phyloP scores from a whole-genome alignment of 2,113 vertebrate genomes.

The Daphoenositta chrysoptera region DNA sequence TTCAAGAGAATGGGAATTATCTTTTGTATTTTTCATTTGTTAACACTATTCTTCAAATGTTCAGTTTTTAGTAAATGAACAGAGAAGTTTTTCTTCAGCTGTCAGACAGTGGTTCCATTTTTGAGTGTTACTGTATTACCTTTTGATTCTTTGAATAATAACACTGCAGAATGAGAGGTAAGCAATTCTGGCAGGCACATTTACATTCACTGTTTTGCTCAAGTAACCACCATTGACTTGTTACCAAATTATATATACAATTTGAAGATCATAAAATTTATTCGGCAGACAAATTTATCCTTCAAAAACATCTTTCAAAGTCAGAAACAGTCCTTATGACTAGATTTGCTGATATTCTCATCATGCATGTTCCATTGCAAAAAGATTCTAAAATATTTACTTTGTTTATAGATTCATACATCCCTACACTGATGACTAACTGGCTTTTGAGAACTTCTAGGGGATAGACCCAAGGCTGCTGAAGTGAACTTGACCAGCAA shows the following conservation, averaged over 20 bases:
- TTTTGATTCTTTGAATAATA: neutral
- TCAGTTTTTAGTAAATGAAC: neutral
- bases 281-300: neutral
- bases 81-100: neutral
- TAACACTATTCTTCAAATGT: neutral
- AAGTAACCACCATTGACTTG: neutral
- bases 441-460: neutral
- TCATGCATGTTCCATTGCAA: neutral
- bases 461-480: neutral
- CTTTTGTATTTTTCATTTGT: neutral
- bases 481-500: neutral
- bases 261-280: neutral
- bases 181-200: neutral
- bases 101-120: neutral
- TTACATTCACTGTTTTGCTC: neutral
- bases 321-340: neutral
- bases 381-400: neutral
- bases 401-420: neutral
- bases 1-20: neutral
- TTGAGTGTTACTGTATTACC: neutral
- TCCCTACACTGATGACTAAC: neutral
- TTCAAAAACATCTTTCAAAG: neutral
- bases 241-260: neutral
- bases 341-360: neutral
- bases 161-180: neutral